Evolutionary conservation across 2,113 vertebrate genomes (phyloP), one percentile per base, ranked within the genome.

Genomic region (Polypterus bichir): DNA sequence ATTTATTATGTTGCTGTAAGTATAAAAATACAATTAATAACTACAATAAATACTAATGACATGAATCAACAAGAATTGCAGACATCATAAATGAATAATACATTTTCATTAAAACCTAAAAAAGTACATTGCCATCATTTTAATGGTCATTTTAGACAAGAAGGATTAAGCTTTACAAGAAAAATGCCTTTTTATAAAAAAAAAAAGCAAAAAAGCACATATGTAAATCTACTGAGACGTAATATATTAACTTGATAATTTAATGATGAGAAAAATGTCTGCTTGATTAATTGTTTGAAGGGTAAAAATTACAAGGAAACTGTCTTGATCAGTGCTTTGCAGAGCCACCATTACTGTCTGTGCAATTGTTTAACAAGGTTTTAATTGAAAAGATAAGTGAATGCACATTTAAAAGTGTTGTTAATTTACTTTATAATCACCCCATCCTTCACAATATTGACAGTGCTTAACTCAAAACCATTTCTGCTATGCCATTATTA

Each of bases 381-480:
- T 89, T 90, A 89, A 90, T 89, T 89, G 87, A 85, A 89, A 87
- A 88, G 86, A 89, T 90, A 89, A 90, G 86, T 90, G 87, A 89
- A 90, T 88, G 84, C 86, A 90, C 85, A 86, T 89, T 87, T 87
- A 90, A 88, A 89, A 88, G 86, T 89, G 88, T 89, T 87, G 84
- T 89, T 90, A 89, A 89, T 89, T 89, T 89, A 85, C 84, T 87
- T 84, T 82, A 87, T 90, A 90, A 89, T 89, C 86, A 88, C 86
- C 84, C 80, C 85, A 90, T 90, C 82, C 83, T 82, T 89, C 88
- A 90, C 84, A 87, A 83, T 89, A 90, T 88, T 88, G 86, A 88
- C 88, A 89, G 83, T 79, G 83, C 81, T 74, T 86, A 80, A 81
- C 84, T 86, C 76, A 87, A 86, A 76, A 80, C 79, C 79, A 74